These are phyloP conservation scores for Acrossocheilus wenchowensis DNA, from an alignment of 2,797 vertebrate genomes.

Conservation along the genomic window DNA sequence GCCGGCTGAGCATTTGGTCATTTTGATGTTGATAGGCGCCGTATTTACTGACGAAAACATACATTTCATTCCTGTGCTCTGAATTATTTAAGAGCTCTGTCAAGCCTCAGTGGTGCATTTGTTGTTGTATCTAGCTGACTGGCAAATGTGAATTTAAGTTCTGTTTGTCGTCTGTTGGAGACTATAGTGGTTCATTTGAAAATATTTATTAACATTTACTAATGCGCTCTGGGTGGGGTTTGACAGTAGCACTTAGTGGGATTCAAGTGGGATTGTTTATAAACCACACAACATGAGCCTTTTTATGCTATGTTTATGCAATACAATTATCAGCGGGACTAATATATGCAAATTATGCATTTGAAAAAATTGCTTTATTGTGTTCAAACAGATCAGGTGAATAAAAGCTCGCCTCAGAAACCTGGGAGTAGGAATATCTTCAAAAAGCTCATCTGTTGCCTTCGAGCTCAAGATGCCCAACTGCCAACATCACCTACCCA, in stretches of 20 bases:
- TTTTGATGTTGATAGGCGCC: constrained; percentile 20
- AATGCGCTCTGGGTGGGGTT: constrained; percentile 7
- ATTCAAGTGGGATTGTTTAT: constrained; percentile 36
- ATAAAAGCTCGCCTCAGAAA: constrained; percentile 85
- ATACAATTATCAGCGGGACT: constrained; percentile 19
- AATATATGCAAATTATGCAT: background rate
- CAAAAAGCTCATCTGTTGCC: constrained; percentile 90
- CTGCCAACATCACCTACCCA: constrained; percentile 78
- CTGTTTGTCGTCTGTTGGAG: constrained; percentile 1
- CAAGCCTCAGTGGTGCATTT: background rate
- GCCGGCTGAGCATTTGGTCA: constrained; percentile 55
- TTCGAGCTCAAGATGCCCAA: constrained; percentile 85
- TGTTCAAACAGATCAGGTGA: constrained; percentile 81
- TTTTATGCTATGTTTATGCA: constrained; percentile 32
- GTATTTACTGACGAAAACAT: constrained; percentile 17
- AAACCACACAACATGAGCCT: background rate
- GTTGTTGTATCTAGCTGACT: background rate
- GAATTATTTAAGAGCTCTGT: constrained; percentile 23
- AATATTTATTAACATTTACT: constrained; percentile 8
- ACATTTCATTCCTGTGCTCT: constrained; percentile 26
- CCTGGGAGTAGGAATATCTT: constrained; percentile 88
- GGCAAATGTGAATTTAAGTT: background rate
- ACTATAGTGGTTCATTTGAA: background rate
- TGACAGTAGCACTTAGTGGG: background rate
- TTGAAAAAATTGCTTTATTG: constrained; percentile 11